Conservation (phyloP, 2,888 invertebrate genomes). For the Drosophila demipolita region DNA sequence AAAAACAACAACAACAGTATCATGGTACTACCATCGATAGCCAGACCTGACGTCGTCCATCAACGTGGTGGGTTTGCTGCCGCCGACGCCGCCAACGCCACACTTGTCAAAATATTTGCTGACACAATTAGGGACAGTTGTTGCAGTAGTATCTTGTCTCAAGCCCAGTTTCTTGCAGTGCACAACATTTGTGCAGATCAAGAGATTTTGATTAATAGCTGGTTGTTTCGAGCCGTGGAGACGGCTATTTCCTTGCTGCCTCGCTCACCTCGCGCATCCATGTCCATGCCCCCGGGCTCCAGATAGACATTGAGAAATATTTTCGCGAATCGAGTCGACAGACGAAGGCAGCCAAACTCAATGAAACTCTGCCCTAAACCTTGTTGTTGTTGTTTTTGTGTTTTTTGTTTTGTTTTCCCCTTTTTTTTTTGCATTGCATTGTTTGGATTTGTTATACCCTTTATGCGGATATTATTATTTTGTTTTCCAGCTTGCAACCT, state of each 20-base stretch:
- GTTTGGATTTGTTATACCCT: conserved; percentile 1
- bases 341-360: conserved; percentile 65
- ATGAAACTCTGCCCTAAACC: conserved; percentile 53
- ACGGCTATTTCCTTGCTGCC: conserved; percentile 38
- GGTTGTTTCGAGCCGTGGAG: conserved; percentile 58
- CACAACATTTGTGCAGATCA: conserved; percentile 68
- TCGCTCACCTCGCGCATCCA: conserved; percentile 20
- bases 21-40: conserved; percentile 31
- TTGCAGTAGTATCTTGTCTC: neutral
- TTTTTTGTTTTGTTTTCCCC: neutral
- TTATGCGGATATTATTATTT: neutral
- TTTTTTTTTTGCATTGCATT: conserved; percentile 1
- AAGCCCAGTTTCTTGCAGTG: conserved; percentile 64
- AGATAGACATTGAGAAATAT: conserved; percentile 79
- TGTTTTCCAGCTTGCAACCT: neutral
- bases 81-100: conserved; percentile 59
- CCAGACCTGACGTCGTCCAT: conserved; percentile 61
- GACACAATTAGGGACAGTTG: conserved; percentile 58
- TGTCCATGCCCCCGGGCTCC: conserved; percentile 60
- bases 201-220: conserved; percentile 80
- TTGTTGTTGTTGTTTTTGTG: neutral
- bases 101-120: conserved; percentile 64
- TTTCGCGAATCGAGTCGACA: conserved; percentile 79
- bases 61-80: conserved; percentile 68
- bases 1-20: conserved; percentile 7